Conservation (phyloP, 37 sponge, comb jelly and placozoan species). For the Ianthella basta region DNA sequence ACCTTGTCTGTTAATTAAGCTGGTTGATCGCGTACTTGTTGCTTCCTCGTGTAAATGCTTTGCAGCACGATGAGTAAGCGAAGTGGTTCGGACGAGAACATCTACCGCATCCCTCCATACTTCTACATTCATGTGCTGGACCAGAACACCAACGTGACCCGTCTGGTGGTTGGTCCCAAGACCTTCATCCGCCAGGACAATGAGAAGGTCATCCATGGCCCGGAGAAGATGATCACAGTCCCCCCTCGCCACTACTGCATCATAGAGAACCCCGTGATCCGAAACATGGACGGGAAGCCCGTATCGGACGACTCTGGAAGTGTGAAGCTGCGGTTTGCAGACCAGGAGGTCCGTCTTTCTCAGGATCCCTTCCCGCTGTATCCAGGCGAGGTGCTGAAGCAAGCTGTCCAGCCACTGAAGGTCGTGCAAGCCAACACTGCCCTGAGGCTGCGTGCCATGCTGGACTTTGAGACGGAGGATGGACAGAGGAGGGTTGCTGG, state of each 20-base stretch:
- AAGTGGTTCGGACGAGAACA: constrained; percentile 64
- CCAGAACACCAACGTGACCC: constrained; percentile 96
- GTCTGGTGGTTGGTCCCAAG: constrained; percentile 85
- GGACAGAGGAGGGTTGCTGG: constrained; percentile 89
- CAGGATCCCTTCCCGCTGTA: constrained; percentile 99
- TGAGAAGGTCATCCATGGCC: constrained; percentile 95
- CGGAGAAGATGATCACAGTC: constrained; percentile 98
- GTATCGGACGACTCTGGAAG: constrained; percentile 87
- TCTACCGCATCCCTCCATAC: constrained; percentile 99
- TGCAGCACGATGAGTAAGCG: constrained; percentile 32
- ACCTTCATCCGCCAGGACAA: constrained; percentile 99
- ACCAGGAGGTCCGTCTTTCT: constrained; percentile 94
- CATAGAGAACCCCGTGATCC: constrained; percentile 95
- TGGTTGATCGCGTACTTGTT: too few species aligned
- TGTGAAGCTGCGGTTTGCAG: constrained; percentile 95
- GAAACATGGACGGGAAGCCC: constrained; percentile 69
- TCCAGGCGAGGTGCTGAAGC: constrained; percentile 93
- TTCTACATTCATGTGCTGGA: constrained; percentile 99
- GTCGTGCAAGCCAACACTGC: constrained; percentile 98
- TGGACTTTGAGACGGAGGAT: constrained; percentile 90
- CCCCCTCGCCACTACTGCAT: constrained; percentile 99
- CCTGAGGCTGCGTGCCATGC: constrained; percentile 87
- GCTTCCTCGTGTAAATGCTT: too few species aligned
- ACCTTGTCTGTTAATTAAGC: too few species aligned
- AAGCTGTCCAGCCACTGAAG: constrained; percentile 81